These are phyloP conservation scores for Aphaenogaster floridana DNA, from an alignment of 1,140 invertebrate genomes.

Conservation along the genomic window DNA sequence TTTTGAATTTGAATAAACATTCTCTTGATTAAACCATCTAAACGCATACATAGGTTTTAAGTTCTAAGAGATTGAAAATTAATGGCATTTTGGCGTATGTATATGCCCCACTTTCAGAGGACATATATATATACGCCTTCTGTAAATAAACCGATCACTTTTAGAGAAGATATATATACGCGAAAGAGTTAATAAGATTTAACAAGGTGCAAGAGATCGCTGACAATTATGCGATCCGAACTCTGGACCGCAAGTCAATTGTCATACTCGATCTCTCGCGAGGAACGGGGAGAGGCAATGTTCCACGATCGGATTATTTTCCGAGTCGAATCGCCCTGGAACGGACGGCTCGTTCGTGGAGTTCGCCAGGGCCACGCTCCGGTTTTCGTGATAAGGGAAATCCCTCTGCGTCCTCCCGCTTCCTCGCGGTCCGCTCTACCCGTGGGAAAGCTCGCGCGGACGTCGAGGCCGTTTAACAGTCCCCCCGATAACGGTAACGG, in stretches of 20 bases:
- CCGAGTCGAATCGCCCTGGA: neutral
- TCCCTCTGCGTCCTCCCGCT: neutral
- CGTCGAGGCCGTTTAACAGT: constrained; percentile 41
- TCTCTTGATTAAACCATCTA: too few species aligned
- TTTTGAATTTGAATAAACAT: too few species aligned
- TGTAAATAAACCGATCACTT: too few species aligned
- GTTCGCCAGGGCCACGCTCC: neutral
- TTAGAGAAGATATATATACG: too few species aligned
- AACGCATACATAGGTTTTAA: too few species aligned
- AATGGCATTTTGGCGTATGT: too few species aligned
- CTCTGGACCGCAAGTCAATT: neutral
- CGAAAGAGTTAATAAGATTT: neutral
- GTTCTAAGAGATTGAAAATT: too few species aligned
- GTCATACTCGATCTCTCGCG: neutral
- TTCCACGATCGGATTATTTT: constrained; percentile 2
- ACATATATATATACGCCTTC: too few species aligned
- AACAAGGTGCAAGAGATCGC: neutral
- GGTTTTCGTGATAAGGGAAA: constrained; percentile 39
- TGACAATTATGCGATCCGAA: neutral
- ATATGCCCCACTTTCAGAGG: too few species aligned
- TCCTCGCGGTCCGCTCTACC: neutral
- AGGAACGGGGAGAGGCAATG: neutral
- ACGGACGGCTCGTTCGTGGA: neutral
- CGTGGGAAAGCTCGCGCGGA: constrained; percentile 60
- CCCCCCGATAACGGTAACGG: constrained; percentile 58